Base-by-base conservation (phyloP, 2,797 vertebrate species). In the Petrocephalus schoutedeni region DNA sequence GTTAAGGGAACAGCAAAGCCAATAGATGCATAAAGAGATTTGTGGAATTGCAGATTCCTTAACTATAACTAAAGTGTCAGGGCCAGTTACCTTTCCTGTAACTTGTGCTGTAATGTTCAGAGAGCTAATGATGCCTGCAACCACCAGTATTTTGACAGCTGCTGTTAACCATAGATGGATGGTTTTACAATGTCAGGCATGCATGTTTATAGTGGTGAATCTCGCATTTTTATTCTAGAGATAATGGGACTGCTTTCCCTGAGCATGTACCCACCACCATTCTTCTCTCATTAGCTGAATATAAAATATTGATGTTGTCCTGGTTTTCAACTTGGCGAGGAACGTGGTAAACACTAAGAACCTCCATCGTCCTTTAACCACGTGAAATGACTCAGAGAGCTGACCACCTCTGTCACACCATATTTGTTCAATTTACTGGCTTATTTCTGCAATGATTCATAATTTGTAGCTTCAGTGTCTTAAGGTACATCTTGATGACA, bases 301-400 rank as follows among this genome's bases (percentile, higher is more conserved):
- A 77, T 77, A n/a, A 77, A 77, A 77, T 77, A 77, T 77, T 77
- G 71, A 45, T n/a, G 71, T 45, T 77, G 71, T 45, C 71, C 71
- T 77, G 71, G 7, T 77, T 77, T 77, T 77, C 45, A 77, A 77
- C 36, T 77, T 77, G 71, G 71, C 36, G 5, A 9, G 16, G 36
- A n/a, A 77, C 16, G 19, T n/a, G 32, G 16, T 41, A 32, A 74
- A 74, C 23, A 19, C 0, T 7, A 1, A 2, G 16, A 36, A 45
- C 32, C 71, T 77, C 71, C 16, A n/a, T 41, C 71, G 45, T 7
- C 85, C 54, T 86, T 57, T 86, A 53, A 45, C 23, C 71, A 19
- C 16, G 16, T 32, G 64, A 32, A 36, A 36, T 28, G 12, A 28
- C 16, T 77, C 67, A 41, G 71, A 77, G 41, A 77, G 36, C 56